Evolutionary conservation across 2,113 vertebrate genomes (phyloP).

Genomic region (Pachycephala philippinensis): DNA sequence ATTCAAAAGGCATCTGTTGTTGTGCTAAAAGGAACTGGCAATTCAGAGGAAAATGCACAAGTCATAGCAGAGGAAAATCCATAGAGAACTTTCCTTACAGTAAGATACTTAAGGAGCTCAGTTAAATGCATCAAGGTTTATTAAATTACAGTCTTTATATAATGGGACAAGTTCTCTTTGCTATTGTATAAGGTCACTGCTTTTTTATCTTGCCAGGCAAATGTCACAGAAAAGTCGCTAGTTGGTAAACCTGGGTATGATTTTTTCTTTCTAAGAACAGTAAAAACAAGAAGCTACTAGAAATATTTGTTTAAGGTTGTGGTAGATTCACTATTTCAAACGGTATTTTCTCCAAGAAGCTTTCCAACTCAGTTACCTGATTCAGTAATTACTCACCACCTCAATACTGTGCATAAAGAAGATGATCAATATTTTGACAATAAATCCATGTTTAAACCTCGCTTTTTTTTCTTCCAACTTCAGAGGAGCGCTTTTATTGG

Average conservation of each 20-base stretch:
- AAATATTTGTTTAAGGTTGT: neutral
- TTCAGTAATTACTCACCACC: neutral
- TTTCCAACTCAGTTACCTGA: neutral
- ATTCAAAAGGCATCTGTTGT: neutral
- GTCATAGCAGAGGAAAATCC: neutral
- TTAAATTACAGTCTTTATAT: neutral
- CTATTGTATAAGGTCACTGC: neutral
- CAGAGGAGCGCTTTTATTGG: neutral
- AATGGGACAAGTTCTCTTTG: neutral
- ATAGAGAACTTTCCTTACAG: neutral
- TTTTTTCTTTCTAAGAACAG: neutral
- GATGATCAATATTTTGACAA: neutral
- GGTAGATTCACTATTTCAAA: neutral
- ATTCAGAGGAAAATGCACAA: neutral
- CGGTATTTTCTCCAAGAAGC: neutral
- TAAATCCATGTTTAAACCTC: neutral
- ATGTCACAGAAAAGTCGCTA: neutral
- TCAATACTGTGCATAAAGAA: neutral
- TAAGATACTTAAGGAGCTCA: neutral
- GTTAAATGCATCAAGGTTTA: neutral
- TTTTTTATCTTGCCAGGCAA: neutral
- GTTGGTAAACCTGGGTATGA: neutral
- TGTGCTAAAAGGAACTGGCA: neutral
- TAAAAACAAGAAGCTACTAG: neutral
- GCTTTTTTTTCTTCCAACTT: neutral